phyloP scores from a whole-genome alignment of 2,888 invertebrate genomes.

The Conops quadrifasciatus region DNA sequence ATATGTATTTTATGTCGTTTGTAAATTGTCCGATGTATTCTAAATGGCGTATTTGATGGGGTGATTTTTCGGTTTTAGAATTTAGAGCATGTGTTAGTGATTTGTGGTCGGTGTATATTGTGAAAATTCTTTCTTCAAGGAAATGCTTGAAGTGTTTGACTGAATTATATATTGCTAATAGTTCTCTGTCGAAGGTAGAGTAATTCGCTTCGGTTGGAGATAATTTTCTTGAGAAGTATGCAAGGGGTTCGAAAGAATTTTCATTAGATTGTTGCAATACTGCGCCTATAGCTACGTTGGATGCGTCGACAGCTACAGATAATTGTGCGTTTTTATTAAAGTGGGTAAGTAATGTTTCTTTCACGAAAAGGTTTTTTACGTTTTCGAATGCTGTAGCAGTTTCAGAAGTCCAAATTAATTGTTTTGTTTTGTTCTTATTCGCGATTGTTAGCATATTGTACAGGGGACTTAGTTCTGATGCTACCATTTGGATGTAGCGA shows the following conservation, averaged over 20 bases:
- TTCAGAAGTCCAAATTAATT: neutral
- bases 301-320: neutral
- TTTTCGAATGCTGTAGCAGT: neutral
- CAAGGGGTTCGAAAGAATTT: neutral
- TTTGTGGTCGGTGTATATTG: slow-evolving; percentile 32
- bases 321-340: neutral
- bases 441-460: neutral
- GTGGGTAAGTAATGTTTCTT: neutral
- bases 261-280: no score
- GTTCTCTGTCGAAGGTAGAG: slow-evolving; percentile 7
- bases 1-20: slow-evolving; percentile 27
- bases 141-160: slow-evolving; percentile 22
- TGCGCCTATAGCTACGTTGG: no score
- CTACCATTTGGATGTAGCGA: neutral
- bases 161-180: neutral
- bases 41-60: slow-evolving; percentile 35
- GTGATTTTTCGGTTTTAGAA: slow-evolving; percentile 34
- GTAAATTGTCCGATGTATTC: slow-evolving; percentile 38
- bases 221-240: slow-evolving; percentile 4
- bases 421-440: neutral
- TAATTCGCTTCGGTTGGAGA: neutral
- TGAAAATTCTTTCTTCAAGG: slow-evolving; percentile 29
- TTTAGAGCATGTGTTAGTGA: slow-evolving; percentile 25
- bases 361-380: neutral
- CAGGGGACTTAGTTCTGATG: neutral